A percentile compares a stretch with the other conserved stretches of the same genome.
Evolutionary conservation across 1,140 invertebrate species (phyloP).

Genomic region (Elymnias hypermnestra): DNA sequence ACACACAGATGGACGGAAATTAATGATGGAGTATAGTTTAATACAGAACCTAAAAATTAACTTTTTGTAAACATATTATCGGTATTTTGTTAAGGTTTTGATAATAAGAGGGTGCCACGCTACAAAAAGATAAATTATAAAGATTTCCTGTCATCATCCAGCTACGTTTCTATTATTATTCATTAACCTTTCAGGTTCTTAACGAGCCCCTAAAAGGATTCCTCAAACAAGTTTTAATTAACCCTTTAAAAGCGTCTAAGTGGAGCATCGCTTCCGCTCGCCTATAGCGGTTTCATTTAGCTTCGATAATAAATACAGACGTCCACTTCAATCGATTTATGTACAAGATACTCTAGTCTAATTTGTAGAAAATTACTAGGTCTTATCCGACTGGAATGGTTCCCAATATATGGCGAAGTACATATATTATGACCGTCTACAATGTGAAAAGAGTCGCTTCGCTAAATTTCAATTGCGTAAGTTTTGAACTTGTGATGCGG

Average conservation of each 20-base stretch:
- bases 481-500: no score
- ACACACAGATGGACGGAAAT: no score
- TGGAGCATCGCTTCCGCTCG: conserved; percentile 22
- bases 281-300: conserved; percentile 26
- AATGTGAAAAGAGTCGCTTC: no score
- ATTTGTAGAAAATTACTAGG: background rate
- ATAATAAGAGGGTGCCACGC: no score
- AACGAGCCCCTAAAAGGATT: conserved; percentile 24
- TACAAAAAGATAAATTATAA: background rate
- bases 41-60: no score
- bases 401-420: no score
- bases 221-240: conserved; percentile 30
- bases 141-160: background rate
- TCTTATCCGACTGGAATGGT: no score
- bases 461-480: no score
- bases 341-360: background rate
- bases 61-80: no score
- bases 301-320: conserved; percentile 14
- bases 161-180: conserved; percentile 7
- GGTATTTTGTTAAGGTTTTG: no score
- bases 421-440: no score
- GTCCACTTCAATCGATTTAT: background rate
- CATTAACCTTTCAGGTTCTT: conserved; percentile 16
- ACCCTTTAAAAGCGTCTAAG: conserved; percentile 28
- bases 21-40: no score